phyloP scores from a whole-genome alignment of 2,797 vertebrate genomes.

The Platyrinchus mystaceus region DNA sequence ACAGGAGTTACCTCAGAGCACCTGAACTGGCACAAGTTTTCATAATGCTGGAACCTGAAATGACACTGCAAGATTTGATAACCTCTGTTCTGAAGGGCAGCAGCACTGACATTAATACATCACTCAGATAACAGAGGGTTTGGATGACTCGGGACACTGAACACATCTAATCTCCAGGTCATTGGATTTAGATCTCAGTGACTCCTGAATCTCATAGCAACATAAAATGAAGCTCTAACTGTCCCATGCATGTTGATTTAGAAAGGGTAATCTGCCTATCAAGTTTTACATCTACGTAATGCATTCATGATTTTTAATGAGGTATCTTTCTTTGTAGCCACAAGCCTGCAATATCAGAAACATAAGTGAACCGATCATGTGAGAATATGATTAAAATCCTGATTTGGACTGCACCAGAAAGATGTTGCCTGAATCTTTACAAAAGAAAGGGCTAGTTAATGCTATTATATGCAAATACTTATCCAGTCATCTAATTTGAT shows the following conservation, averaged over 20 bases:
- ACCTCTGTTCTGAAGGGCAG: background rate
- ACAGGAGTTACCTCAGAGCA: background rate
- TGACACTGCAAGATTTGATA: background rate
- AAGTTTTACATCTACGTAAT: background rate
- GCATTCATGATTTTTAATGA: background rate
- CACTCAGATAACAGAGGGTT: background rate
- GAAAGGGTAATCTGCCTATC: background rate
- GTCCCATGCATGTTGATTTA: background rate
- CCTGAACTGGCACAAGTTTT: background rate
- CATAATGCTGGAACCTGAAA: background rate
- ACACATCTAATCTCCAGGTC: background rate
- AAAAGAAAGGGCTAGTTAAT: slow-evolving; percentile 20
- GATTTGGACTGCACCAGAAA: background rate
- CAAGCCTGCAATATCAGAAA: background rate
- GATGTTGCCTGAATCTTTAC: background rate
- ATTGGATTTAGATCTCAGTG: background rate
- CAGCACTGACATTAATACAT: background rate
- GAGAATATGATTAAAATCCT: background rate
- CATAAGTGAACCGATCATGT: background rate
- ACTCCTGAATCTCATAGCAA: background rate
- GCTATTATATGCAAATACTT: slow-evolving; percentile 46
- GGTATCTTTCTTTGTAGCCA: background rate
- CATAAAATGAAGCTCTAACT: background rate
- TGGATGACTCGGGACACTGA: background rate
- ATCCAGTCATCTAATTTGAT: slow-evolving; percentile 46